These are phyloP conservation scores for Eutrigla gurnardus DNA, from an alignment of 2,797 vertebrate species.

Conservation along the genomic window DNA sequence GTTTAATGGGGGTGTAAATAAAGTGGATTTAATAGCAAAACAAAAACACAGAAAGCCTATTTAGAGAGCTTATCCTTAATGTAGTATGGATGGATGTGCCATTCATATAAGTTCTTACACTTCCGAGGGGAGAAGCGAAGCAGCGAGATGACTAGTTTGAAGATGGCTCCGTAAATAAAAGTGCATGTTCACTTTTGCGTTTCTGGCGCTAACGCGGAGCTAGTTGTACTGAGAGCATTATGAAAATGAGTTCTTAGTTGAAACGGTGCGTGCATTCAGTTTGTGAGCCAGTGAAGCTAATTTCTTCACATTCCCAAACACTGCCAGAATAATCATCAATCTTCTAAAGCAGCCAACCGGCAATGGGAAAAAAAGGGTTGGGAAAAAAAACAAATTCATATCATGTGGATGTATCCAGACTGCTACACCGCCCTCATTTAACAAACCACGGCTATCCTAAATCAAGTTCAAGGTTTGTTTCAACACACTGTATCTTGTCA, in stretches of 20 bases:
- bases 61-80: conserved; percentile 32
- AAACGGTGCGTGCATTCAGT: conserved; percentile 31
- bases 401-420: conserved; percentile 38
- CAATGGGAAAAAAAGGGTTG: conserved; percentile 10
- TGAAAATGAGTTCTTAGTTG: conserved; percentile 61
- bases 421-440: conserved; percentile 49
- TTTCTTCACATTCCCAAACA: conserved; percentile 56
- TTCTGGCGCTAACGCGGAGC: conserved; percentile 21
- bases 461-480: conserved; percentile 49
- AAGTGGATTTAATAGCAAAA: conserved; percentile 73
- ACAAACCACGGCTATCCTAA: conserved; percentile 40
- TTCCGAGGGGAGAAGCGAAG: conserved; percentile 29
- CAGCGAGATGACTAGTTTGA: conserved; percentile 40
- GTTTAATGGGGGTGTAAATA: conserved; percentile 80
- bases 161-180: conserved; percentile 22
- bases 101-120: conserved; percentile 30
- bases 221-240: conserved; percentile 37
- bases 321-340: conserved; percentile 54
- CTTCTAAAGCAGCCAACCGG: conserved; percentile 50
- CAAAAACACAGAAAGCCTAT: conserved; percentile 53
- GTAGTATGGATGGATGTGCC: conserved; percentile 36
- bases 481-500: conserved; percentile 27
- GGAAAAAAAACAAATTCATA: conserved; percentile 40
- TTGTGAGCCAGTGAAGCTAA: conserved; percentile 50
- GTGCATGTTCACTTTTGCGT: conserved; percentile 8